Evolutionary conservation across 2,888 invertebrate genomes (phyloP), one percentile per base, ranked within the genome.

Genomic region (Sphecodes monilicornis): DNA sequence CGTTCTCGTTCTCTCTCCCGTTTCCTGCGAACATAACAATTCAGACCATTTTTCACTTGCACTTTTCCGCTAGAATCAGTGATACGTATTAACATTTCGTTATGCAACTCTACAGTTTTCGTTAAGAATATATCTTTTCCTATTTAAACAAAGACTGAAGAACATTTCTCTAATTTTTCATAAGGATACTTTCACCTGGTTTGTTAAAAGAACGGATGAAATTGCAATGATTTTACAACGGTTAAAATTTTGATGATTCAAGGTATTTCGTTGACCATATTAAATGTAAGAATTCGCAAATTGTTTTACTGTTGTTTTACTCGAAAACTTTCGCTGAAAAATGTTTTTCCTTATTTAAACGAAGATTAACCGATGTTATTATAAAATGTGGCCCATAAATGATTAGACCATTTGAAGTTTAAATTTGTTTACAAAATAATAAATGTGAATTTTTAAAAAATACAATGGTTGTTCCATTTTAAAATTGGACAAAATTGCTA

Each of bases 1-100:
- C 97, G 96, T 91, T 98, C 97, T 87, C 97, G 96, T 94, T 97
- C 96, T 93, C 96, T 97, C 92, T 97, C 96, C 78, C 97, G 95
- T 95, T 97, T 97, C 98, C 97, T 97, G 95, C 86, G 91, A 60
- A 29, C 60, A 87, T 80, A 36, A 76, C 1, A 76, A 32, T 50
- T 75, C 39, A 57, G 18, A 10, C 18, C 18, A 57, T 57, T 41
- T 26, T 57, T 57, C 73, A 8, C 29, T 57, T 36, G 18, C 54
- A 43, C 6, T 64, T 16, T 10, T 16, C 18, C 10, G 13, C 3
- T 1, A 13, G 26, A 26, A 26, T 5, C 57, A 39, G 18, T 13
- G 13, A 18, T 8, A 18, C 6, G 5, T 29, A 29, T 29, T 29
- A 29, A 60, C 29, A 29, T 18, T 2, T 29, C 60, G 29, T 60